phyloP scores from a whole-genome alignment of 2,888 invertebrate species.

The Orgyia antiqua region DNA sequence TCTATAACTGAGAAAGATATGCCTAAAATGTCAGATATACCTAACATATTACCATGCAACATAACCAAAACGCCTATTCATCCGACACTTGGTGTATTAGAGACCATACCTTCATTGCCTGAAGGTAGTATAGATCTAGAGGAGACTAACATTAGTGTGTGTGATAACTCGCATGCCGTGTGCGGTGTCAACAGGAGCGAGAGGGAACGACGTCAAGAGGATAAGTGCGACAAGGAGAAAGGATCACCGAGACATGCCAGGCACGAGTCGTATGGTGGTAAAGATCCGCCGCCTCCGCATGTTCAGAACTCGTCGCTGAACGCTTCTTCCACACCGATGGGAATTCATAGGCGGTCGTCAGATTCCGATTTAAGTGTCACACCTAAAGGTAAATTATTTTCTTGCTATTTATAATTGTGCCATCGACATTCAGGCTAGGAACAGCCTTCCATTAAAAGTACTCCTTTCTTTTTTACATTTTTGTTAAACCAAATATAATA shows the following conservation, averaged over 20 bases:
- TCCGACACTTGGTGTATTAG: slow-evolving; percentile 58
- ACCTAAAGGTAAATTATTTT: slow-evolving; percentile 85
- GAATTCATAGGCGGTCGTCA: slow-evolving; percentile 89
- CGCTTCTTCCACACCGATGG: slow-evolving; percentile 69
- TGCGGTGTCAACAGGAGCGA: slow-evolving; percentile 68
- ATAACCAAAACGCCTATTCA: slow-evolving; percentile 48
- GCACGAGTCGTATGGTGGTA: slow-evolving; percentile 75
- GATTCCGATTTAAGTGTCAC: slow-evolving; percentile 96
- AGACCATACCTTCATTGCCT: slow-evolving; percentile 65
- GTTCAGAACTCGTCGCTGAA: slow-evolving; percentile 55
- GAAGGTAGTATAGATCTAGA: slow-evolving; percentile 60
- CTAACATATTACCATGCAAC: slow-evolving; percentile 42
- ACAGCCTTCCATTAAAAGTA: no score
- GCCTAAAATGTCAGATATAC: slow-evolving; percentile 55
- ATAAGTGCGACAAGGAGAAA: slow-evolving; percentile 46
- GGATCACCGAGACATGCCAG: slow-evolving; percentile 71
- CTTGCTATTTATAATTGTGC: no score
- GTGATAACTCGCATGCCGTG: slow-evolving; percentile 77
- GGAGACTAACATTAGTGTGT: slow-evolving; percentile 71
- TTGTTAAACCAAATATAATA: no score
- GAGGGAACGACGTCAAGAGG: slow-evolving; percentile 38
- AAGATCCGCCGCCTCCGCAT: slow-evolving; percentile 44
- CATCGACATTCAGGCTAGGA: no score
- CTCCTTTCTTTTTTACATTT: no score
- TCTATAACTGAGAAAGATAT: slow-evolving; percentile 42